Evolutionary conservation across 2,888 invertebrate species (phyloP).

Genomic region (Villa cingulata): DNA sequence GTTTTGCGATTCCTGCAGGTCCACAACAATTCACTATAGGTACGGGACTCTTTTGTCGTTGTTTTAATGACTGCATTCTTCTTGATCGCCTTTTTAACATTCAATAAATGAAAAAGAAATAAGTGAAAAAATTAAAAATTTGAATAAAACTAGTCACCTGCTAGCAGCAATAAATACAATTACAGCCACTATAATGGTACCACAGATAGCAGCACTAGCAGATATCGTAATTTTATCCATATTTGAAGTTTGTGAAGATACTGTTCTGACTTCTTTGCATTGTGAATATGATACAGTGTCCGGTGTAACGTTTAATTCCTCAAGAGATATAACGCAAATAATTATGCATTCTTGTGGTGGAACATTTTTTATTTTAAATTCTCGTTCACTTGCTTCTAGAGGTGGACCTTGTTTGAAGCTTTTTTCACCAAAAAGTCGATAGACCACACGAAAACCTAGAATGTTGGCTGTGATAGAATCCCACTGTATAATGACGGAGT

Average conservation of each 20-base stretch:
- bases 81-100: slow-evolving; percentile 46
- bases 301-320: slow-evolving; percentile 76
- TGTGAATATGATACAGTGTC: slow-evolving; percentile 74
- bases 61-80: slow-evolving; percentile 55
- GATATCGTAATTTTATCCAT: slow-evolving; percentile 94
- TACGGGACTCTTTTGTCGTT: slow-evolving; percentile 51
- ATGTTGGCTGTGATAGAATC: slow-evolving; percentile 77
- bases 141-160: slow-evolving; percentile 26
- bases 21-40: slow-evolving; percentile 68
- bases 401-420: slow-evolving; percentile 84
- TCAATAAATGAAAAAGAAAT: neutral
- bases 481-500: slow-evolving; percentile 82
- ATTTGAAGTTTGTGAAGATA: slow-evolving; percentile 67
- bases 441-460: slow-evolving; percentile 79
- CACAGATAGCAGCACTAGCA: slow-evolving; percentile 84
- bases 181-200: slow-evolving; percentile 79
- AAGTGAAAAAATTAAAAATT: neutral
- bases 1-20: slow-evolving; percentile 67
- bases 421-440: slow-evolving; percentile 77
- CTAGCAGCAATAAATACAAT: slow-evolving; percentile 82
- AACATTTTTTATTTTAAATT: slow-evolving; percentile 86
- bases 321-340: slow-evolving; percentile 82
- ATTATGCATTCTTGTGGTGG: slow-evolving; percentile 88
- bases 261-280: slow-evolving; percentile 80
- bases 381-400: slow-evolving; percentile 74